Evolutionary conservation across 2,888 invertebrate species (phyloP).

Genomic region (Magallana nippona): DNA sequence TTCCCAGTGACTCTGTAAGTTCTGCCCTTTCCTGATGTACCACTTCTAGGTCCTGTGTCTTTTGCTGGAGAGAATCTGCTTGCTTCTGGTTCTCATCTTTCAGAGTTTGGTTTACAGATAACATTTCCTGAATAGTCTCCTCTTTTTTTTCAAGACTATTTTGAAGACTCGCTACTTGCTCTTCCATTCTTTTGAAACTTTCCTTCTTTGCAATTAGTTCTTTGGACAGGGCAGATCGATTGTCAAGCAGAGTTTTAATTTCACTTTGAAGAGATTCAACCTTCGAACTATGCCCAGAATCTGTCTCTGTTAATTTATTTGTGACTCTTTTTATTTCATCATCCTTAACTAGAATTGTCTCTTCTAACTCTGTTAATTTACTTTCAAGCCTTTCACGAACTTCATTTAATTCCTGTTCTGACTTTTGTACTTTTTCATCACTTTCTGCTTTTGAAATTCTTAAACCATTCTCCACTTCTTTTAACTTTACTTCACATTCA

Average conservation of each 20-base stretch:
- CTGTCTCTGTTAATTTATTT: background rate
- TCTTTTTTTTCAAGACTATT: slow-evolving; percentile 10
- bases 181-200: background rate
- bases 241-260: slow-evolving; percentile 7
- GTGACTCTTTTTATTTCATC: background rate
- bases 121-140: background rate
- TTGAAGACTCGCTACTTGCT: slow-evolving; percentile 4
- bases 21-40: background rate
- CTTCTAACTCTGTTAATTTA: slow-evolving; percentile 31
- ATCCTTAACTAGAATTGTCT: background rate
- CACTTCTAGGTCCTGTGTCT: background rate
- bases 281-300: slow-evolving; percentile 12
- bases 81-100: slow-evolving; percentile 2
- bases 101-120: background rate
- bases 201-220: slow-evolving; percentile 22
- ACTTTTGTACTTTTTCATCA: slow-evolving; percentile 34
- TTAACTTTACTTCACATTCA: slow-evolving; percentile 46
- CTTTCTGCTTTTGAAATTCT: slow-evolving; percentile 35
- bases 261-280: slow-evolving; percentile 35
- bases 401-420: background rate
- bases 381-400: background rate
- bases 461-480: background rate
- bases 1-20: background rate
- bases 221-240: background rate
- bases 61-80: background rate